Base-by-base conservation (phyloP, 2,113 vertebrate genomes). In the Cinclus cinclus region DNA sequence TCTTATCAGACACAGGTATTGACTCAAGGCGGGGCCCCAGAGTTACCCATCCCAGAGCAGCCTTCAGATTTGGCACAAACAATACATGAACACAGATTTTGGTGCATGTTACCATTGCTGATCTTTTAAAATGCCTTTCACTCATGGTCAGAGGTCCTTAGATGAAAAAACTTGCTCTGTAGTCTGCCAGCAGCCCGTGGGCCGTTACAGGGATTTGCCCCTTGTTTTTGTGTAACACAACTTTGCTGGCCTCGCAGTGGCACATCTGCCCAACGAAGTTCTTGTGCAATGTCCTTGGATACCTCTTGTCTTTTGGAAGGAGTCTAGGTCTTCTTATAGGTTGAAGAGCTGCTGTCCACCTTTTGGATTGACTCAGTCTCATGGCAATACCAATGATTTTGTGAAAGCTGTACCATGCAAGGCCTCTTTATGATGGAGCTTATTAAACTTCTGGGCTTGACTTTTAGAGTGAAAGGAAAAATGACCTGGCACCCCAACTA, bases 61-160 rank as follows among this genome's bases (percentile, higher is more conserved):
- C 69, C 53, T 70, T 80, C 35, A 46, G 49, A 64, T 96, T 89
- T 76, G 70, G 84, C 81, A 89, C 58, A n/a, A 21, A 87, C 53
- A 33, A 7, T 59, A 41, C 11, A 58, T 11, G 21, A 89, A 50
- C 53, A 69, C 4, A 24, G 21, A 27, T 76, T 94, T 71, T 84
- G 80, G 46, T 6, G 1, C 11, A 33, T 2, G 2, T 74, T 81
- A 39, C 19, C 12, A 9, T 69, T 92, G 27, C 21, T 31, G 17
- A 41, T 74, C 37, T 83, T 92, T 77, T 60, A 50, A 91, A 92
- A 91, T 46, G 7, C 0, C 1, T 83, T 92, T 95, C 2, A 4
- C 19, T 76, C 7, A 6, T 11, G 15, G 22, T 60, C 33, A 68
- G 44, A 56, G 23, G 33, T 24, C 78, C 39, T 92, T 39, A 65